Evolutionary conservation across 2,113 vertebrate species (phyloP).

Genomic region (Epinephelus lanceolatus): DNA sequence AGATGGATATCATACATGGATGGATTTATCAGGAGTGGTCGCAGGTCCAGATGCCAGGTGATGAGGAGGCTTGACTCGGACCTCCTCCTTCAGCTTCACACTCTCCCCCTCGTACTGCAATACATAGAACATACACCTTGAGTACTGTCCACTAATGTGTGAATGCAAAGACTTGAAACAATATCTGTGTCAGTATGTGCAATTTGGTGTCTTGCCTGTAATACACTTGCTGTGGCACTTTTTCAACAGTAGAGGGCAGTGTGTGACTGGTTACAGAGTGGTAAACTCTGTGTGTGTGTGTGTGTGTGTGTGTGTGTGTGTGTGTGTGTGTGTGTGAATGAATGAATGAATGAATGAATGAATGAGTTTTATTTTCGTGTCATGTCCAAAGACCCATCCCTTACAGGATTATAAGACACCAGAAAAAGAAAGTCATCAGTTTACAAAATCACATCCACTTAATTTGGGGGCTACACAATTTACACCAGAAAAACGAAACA

Average conservation of each 20-base stretch:
- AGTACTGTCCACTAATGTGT: neutral
- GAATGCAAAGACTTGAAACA: neutral
- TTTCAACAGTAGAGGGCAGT: neutral
- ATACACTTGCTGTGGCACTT: neutral
- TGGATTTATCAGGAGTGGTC: constrained; percentile 47
- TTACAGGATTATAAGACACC: too few relatives aligned
- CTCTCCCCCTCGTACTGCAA: constrained; percentile 67
- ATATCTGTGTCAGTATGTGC: neutral
- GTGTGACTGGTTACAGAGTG: neutral
- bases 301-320: neutral
- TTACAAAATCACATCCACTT: too few relatives aligned
- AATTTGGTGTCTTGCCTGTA: neutral
- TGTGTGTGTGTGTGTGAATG: neutral
- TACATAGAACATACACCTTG: neutral
- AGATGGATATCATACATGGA: constrained; percentile 48
- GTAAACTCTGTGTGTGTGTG: neutral
- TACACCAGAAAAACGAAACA: too few relatives aligned
- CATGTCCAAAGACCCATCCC: too few relatives aligned
- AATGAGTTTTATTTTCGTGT: too few relatives aligned
- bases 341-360: too few relatives aligned
- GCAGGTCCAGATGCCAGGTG: constrained; percentile 32
- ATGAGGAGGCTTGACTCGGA: constrained; percentile 24
- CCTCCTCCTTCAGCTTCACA: constrained; percentile 41
- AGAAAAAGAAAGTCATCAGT: too few relatives aligned
- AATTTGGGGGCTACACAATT: too few relatives aligned